Evolutionary conservation across 2,888 invertebrate genomes (phyloP), one percentile per base, ranked within the genome.

Genomic region (Eudasyphora cyanicolor): DNA sequence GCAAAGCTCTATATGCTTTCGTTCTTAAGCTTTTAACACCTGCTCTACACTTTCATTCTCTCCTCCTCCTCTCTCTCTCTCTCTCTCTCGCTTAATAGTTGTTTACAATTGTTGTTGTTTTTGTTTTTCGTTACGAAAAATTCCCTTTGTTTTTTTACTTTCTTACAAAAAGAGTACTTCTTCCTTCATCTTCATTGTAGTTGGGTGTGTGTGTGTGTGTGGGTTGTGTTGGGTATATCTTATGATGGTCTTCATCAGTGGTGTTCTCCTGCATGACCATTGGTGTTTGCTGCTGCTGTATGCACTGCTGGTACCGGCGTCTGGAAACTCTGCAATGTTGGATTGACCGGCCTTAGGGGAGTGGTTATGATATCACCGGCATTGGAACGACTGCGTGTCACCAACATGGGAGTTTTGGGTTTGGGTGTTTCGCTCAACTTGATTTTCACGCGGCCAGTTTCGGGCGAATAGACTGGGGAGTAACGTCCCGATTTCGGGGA

Each of bases 371-470:
- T 95, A 86, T 95, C 95, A 86, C 96, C 96, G 84, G 95, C 95
- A 90, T 95, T 95, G 70, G 96, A 95, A 87, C 94, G 93, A 92
- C 95, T 95, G 91, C 96, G 94, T 88, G 95, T 96, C 89, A 96
- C 95, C 90, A 96, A 93, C 91, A 96, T 94, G 38, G 96, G 96
- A n/a, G 96, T 96, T 92, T 95, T 96, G 62, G 96, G 96, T 89
- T 95, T 95, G 1, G 95, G 95, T 79, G 95, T 95, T 90, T 96
- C 96, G 14, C 95, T 94, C 89, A 96, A 93, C 91, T 95, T 96
- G 86, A 96, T 96, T 88, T 96, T 95, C 60, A 96, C 96, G 86
- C 96, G 94, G 82, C 96, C 96, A 88, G 95, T 95, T 88, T 95
- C 95, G n/a, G 94, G 93, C 21, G 94, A 90, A 85, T 92, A 92